Evolutionary conservation across 2,888 invertebrate species (phyloP).

Genomic region (Callyntrura guangdongensis): DNA sequence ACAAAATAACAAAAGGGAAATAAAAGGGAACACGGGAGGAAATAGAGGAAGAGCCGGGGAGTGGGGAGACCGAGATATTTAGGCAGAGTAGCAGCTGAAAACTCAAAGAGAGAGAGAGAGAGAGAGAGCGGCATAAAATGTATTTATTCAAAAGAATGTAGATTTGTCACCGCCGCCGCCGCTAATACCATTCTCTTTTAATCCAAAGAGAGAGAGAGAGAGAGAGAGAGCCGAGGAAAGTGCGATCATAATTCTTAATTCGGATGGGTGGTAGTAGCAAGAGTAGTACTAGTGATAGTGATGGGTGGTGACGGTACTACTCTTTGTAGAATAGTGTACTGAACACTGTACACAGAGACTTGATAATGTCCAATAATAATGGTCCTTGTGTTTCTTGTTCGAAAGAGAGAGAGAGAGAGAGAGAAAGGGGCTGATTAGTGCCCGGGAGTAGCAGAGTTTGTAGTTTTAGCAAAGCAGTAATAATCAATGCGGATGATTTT

Average conservation of each 20-base stretch:
- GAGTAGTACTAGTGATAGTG: background rate
- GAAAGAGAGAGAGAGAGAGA: background rate
- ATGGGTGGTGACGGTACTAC: background rate
- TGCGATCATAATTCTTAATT: no score
- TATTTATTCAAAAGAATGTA: background rate
- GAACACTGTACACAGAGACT: no score
- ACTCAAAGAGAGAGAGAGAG: background rate
- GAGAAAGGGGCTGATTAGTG: background rate
- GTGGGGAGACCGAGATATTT: background rate
- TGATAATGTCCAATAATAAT: no score
- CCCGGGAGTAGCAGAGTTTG: background rate
- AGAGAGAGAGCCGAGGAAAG: background rate
- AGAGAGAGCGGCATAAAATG: background rate
- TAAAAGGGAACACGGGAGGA: background rate
- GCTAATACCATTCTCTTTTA: no score
- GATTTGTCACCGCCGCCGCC: background rate
- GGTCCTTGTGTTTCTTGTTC: background rate
- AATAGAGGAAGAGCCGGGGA: background rate
- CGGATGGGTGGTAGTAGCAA: background rate
- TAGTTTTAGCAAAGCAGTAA: background rate
- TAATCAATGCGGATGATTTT: constrained; percentile 5
- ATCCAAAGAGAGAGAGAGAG: background rate
- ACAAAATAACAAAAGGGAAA: constrained; percentile 8
- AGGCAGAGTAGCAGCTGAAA: background rate
- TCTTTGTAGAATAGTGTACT: no score